Evolutionary conservation across 2,113 vertebrate species (phyloP).

Genomic region (Sterrhoptilus dennistouni): DNA sequence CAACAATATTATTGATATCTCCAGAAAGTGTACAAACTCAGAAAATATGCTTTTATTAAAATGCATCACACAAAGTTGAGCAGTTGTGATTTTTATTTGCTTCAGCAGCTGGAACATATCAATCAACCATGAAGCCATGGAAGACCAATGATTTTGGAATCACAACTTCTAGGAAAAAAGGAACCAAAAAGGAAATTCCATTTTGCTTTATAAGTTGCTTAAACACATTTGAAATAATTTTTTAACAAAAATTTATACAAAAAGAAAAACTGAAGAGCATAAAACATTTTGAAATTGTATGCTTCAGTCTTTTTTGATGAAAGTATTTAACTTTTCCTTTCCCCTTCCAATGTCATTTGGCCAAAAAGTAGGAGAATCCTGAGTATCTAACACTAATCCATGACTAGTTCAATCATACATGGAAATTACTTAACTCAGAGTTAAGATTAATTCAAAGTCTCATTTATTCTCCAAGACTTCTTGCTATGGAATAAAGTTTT

Average conservation of each 20-base stretch:
- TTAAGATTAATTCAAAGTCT: background rate
- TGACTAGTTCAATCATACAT: background rate
- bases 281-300: background rate
- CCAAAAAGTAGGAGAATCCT: background rate
- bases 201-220: background rate
- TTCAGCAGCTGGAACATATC: background rate
- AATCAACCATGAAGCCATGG: background rate
- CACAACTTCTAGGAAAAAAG: background rate
- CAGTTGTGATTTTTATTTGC: background rate
- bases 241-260: background rate
- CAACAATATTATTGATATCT: background rate
- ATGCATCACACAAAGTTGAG: background rate
- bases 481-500: background rate
- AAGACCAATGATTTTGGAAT: background rate
- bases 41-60: background rate
- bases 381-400: background rate
- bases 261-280: background rate
- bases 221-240: background rate
- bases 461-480: background rate
- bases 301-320: background rate
- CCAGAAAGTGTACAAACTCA: background rate
- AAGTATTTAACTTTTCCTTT: background rate
- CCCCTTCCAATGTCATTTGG: background rate
- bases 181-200: background rate
- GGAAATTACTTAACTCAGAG: background rate